Evolutionary conservation across 2,888 invertebrate genomes (phyloP).

Genomic region (Eurytoma adleriae): DNA sequence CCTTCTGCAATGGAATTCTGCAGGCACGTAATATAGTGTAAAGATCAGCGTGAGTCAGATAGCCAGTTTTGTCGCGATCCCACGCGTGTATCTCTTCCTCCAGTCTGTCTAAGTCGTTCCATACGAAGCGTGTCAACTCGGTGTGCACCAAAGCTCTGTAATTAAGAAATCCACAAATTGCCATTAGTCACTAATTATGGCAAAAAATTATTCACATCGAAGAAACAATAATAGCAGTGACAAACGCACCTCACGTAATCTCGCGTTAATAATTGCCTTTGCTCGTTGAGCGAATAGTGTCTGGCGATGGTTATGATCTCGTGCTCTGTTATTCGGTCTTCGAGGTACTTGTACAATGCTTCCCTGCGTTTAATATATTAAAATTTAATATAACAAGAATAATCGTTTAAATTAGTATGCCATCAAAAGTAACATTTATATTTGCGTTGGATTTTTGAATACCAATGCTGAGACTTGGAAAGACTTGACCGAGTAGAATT

Average conservation of each 20-base stretch:
- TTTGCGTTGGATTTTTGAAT: no score
- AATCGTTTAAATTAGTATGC: background rate
- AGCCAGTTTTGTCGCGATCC: constrained; percentile 79
- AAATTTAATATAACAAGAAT: background rate
- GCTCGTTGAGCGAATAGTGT: constrained; percentile 82
- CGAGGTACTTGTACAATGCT: constrained; percentile 82
- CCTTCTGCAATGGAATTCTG: constrained; percentile 82
- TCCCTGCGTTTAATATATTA: constrained; percentile 74
- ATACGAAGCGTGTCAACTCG: constrained; percentile 84
- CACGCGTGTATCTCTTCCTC: constrained; percentile 80
- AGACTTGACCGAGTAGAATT: no score
- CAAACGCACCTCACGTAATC: constrained; percentile 70
- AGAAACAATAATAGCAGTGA: background rate
- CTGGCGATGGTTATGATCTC: constrained; percentile 88
- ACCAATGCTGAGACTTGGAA: no score
- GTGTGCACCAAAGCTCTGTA: constrained; percentile 83
- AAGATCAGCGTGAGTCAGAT: constrained; percentile 79
- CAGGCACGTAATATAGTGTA: constrained; percentile 83
- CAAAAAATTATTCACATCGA: background rate
- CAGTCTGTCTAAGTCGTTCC: constrained; percentile 83
- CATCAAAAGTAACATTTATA: no score
- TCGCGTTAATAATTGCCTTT: constrained; percentile 68
- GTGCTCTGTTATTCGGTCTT: constrained; percentile 85
- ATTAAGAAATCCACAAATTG: background rate
- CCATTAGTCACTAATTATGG: background rate